A percentile compares a stretch with the other conserved stretches of the same genome.
Evolutionary conservation across 2,888 invertebrate species (phyloP).

Genomic region (Drosophila ezoana): DNA sequence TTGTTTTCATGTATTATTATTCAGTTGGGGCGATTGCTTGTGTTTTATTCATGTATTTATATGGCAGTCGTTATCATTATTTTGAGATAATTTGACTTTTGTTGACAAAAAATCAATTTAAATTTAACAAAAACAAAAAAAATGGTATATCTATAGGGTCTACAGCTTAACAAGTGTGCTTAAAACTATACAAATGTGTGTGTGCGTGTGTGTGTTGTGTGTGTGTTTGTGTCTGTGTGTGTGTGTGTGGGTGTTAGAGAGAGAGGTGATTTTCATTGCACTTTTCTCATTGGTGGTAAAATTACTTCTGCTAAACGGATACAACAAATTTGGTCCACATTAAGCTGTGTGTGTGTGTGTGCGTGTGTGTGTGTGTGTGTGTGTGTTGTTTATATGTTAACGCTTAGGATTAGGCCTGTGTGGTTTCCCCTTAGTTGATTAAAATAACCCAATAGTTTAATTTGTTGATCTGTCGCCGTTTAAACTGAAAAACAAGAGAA

Average conservation of each 20-base stretch:
- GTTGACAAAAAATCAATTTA: constrained; percentile 54
- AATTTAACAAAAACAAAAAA: constrained; percentile 50
- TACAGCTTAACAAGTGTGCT: constrained; percentile 37
- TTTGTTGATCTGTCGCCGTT: constrained; percentile 48
- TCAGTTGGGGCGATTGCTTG: constrained; percentile 17
- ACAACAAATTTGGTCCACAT: constrained; percentile 10
- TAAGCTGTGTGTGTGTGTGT: constrained; percentile 10
- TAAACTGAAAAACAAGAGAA: constrained; percentile 50
- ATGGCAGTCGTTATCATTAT: constrained; percentile 74
- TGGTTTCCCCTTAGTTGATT: constrained; percentile 39
- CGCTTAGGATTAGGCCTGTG: constrained; percentile 55
- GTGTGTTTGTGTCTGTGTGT: constrained; percentile 16
- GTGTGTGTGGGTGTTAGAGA: constrained; percentile 18
- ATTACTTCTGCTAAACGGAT: constrained; percentile 7
- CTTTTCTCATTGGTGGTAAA: constrained; percentile 11
- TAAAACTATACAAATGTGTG: constrained; percentile 28
- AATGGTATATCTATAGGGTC: constrained; percentile 22
- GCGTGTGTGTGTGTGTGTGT: neutral
- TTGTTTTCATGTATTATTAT: constrained; percentile 13
- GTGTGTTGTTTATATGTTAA: constrained; percentile 13
- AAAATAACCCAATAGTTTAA: constrained; percentile 43
- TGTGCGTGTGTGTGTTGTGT: constrained; percentile 21
- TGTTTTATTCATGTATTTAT: constrained; percentile 48
- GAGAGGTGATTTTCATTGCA: constrained; percentile 1
- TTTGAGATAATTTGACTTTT: constrained; percentile 73